Conservation (phyloP, 2,113 vertebrate species). For the Tachysurus fulvidraco region DNA sequence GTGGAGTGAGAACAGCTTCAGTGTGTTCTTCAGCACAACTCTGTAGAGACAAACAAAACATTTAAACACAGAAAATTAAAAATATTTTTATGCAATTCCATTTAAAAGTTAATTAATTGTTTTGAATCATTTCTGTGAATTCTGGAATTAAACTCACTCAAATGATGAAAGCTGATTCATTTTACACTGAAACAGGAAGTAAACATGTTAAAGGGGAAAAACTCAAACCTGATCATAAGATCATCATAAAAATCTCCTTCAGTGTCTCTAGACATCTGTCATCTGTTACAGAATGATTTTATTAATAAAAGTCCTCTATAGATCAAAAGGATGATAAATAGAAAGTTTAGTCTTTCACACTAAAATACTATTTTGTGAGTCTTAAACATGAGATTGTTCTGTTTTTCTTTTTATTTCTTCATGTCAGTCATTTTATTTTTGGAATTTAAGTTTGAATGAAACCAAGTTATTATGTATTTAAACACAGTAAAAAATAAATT, state of each 20-base stretch:
- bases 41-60: neutral
- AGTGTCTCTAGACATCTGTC: neutral
- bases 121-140: neutral
- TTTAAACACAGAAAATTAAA: no score
- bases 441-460: neutral
- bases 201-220: neutral
- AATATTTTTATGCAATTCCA: no score
- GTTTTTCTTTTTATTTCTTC: no score
- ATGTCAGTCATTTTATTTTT: no score
- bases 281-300: neutral
- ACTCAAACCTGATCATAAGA: neutral
- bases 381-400: no score
- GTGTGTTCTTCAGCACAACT: neutral
- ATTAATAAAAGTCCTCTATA: no score
- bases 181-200: neutral
- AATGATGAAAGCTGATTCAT: conserved; percentile 1
- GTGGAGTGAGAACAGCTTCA: neutral
- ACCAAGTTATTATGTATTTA: neutral
- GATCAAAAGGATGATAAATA: neutral
- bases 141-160: neutral
- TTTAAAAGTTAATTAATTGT: neutral
- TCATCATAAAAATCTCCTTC: neutral
- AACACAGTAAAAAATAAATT: neutral
- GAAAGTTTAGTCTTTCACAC: no score
- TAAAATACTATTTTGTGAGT: no score